Conservation (phyloP, 1,140 invertebrate genomes). For the Eupristina koningsbergeri region DNA sequence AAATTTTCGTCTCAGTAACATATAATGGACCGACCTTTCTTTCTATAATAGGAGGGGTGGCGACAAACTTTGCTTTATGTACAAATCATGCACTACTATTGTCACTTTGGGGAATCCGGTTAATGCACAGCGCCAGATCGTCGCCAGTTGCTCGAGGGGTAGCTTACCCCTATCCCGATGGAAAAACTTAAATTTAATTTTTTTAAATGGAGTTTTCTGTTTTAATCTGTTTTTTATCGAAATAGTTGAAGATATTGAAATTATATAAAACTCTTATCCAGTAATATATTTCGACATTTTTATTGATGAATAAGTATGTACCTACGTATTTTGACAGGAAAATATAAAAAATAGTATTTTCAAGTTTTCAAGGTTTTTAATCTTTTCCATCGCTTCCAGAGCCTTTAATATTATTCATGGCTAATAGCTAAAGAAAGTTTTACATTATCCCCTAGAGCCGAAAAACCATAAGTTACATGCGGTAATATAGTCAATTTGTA, state of each 20-base stretch:
- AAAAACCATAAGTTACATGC: background rate
- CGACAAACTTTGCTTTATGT: background rate
- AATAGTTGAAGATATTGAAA: background rate
- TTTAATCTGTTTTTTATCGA: background rate
- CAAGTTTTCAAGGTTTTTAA: constrained; percentile 20
- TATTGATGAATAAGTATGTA: background rate
- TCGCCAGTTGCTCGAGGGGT: too few relatives aligned
- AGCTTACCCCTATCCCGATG: background rate
- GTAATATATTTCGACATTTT: background rate
- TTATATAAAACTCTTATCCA: background rate
- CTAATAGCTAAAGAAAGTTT: constrained; percentile 35
- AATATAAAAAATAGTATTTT: background rate
- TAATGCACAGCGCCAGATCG: too few relatives aligned
- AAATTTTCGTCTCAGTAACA: background rate
- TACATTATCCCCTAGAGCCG: background rate
- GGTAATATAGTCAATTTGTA: background rate
- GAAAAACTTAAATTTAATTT: background rate
- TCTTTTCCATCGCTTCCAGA: background rate
- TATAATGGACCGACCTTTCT: background rate
- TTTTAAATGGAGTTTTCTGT: background rate
- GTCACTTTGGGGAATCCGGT: too few relatives aligned
- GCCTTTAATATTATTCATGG: constrained; percentile 43
- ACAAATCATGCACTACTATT: background rate
- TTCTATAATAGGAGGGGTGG: background rate
- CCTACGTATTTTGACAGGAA: background rate